A percentile compares a stretch with the other conserved stretches of the same genome.
phyloP scores from a whole-genome alignment of 2,113 vertebrate species.

The Serilophus lunatus region DNA sequence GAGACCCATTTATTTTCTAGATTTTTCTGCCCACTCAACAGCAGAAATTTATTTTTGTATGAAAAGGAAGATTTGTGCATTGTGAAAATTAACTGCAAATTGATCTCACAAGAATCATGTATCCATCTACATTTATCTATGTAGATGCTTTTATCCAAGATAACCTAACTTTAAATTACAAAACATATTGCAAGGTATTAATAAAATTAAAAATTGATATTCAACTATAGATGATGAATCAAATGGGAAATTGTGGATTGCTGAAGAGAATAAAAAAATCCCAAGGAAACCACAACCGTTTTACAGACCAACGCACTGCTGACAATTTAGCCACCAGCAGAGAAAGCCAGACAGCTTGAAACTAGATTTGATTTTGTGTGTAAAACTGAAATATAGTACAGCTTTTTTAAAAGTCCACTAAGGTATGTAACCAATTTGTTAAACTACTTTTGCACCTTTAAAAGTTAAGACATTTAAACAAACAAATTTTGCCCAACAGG shows the following conservation, averaged over 20 bases:
- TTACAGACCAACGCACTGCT: neutral
- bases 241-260: neutral
- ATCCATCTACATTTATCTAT: neutral
- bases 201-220: neutral
- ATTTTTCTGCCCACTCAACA: neutral
- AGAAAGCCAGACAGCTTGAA: neutral
- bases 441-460: neutral
- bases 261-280: neutral
- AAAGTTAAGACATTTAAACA: neutral
- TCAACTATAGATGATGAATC: neutral
- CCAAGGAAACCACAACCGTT: neutral
- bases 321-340: neutral
- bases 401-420: neutral
- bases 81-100: neutral
- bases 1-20: neutral
- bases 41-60: neutral
- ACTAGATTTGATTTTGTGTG: neutral
- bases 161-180: neutral
- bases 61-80: neutral
- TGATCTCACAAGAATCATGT: neutral
- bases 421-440: neutral
- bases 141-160: neutral
- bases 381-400: neutral
- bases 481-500: neutral
- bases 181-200: neutral